Evolutionary conservation across 2,797 vertebrate species (phyloP), one percentile per base, ranked within the genome.

Genomic region (Enteromius paludinosus): DNA sequence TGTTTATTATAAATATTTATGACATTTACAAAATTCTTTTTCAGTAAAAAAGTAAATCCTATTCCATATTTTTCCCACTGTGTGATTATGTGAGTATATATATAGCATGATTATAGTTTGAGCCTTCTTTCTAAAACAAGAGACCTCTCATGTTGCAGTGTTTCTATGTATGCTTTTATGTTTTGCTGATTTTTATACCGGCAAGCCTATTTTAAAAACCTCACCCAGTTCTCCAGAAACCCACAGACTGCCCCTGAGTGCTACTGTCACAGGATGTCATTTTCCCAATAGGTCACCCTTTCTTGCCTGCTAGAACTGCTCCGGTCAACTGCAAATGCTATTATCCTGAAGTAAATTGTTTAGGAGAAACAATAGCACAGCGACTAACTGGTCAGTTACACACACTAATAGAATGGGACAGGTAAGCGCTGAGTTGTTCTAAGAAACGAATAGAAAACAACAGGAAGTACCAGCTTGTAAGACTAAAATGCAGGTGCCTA

Each of bases 241-340:
- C 73, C 54, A 28, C 54, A 62, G 74, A 17, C 72, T 38, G 7
- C 12, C 33, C 20, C 14, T 18, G 33, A 75, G 72, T 25, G 72
- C 52, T 5, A 18, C 14, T 59, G 23, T 70, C 65, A 54, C 28
- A 52, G 61, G 9, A 64, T 73, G 69, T 73, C 20, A 72, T 43
- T 72, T 81, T 65, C 64, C 43, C 43, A 28, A 64, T 81, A 73
- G 54, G 79, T 74, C 30, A 54, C 30, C 30, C 70, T 52, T 81
- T 81, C 76, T 66, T 52, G 1, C 7, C 62, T 66, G 33, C n/a
- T 18, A 73, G 45, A 81, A 23, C 28, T 49, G 15, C 41, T 73
- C 28, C 9, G 17, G 59, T 81, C 70, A 65, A 54, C 59, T 38
- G n/a, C 54, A 73, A 81, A 81, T 66, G 70, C 45, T 49, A 52